These are phyloP conservation scores for Callimorpha dominula DNA, from an alignment of 2,888 invertebrate species.

Conservation along the genomic window DNA sequence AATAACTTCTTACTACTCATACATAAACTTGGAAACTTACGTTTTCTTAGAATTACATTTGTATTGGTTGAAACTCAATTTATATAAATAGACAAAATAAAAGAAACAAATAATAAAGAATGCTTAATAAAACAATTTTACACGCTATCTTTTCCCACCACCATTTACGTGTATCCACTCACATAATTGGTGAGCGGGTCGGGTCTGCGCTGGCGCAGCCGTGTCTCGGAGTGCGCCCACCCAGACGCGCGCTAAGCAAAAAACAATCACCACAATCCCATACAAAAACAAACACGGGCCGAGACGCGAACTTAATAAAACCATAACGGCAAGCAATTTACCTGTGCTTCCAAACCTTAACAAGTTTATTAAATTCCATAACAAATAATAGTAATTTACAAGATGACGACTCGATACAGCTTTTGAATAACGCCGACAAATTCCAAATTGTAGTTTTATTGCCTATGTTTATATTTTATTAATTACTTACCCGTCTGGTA, in stretches of 20 bases:
- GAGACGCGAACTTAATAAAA: conserved; percentile 84
- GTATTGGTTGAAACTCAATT: conserved; percentile 4
- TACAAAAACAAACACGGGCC: conserved; percentile 83
- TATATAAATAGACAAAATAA: not conserved
- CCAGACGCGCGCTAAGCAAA: conserved; percentile 77
- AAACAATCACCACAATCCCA: conserved; percentile 77
- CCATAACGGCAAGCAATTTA: conserved; percentile 81
- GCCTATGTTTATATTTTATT: conserved; percentile 77
- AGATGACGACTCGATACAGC: conserved; percentile 80
- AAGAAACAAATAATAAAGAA: conserved; percentile 20
- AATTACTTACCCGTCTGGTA: conserved; percentile 63
- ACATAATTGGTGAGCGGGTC: conserved; percentile 71
- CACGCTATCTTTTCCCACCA: conserved; percentile 76
- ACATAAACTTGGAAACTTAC: not conserved
- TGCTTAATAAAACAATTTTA: conserved; percentile 67
- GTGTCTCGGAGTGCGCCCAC: conserved; percentile 82
- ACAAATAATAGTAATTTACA: conserved; percentile 85
- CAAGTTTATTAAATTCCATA: conserved; percentile 86
- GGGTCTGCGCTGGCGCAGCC: conserved; percentile 73
- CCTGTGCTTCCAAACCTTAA: conserved; percentile 83
- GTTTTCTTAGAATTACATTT: not conserved
- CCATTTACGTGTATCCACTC: conserved; percentile 58
- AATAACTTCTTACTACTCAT: not conserved
- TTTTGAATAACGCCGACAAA: conserved; percentile 81
- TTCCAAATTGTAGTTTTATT: conserved; percentile 80